Percentiles rank a stretch among this genome's conserved stretches.
Evolutionary conservation across 2,113 vertebrate species (phyloP).

Genomic region (Tenrec ecaudatus): DNA sequence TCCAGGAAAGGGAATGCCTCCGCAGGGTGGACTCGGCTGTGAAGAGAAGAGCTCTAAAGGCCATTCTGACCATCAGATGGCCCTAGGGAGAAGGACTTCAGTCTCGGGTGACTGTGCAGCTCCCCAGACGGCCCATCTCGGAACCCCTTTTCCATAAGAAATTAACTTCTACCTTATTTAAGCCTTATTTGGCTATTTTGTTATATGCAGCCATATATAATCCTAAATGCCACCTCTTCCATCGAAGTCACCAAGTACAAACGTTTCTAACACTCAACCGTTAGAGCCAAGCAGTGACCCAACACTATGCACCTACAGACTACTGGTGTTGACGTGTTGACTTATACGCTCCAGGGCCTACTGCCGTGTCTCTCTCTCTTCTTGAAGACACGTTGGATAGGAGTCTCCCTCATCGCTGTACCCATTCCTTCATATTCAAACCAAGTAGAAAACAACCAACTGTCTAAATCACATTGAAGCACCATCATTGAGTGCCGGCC

Average conservation of each 20-base stretch:
- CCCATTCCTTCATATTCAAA: not conserved
- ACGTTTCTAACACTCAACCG: not conserved
- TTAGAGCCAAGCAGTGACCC: not conserved
- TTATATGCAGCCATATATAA: not conserved
- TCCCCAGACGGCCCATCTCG: not conserved
- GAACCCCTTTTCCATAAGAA: not conserved
- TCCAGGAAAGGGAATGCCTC: slow-evolving; percentile 48
- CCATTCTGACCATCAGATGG: slow-evolving; percentile 6
- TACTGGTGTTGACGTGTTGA: not conserved
- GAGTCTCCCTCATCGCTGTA: not conserved
- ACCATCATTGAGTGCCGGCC: not conserved
- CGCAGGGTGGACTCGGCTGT: slow-evolving; percentile 47
- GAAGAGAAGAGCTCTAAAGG: slow-evolving; percentile 31
- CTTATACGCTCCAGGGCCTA: not conserved
- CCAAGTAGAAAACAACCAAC: not conserved
- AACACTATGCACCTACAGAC: no score
- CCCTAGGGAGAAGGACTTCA: not conserved
- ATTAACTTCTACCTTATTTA: not conserved
- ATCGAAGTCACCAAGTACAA: not conserved
- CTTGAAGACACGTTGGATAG: not conserved
- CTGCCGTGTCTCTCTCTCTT: not conserved
- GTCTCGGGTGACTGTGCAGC: not conserved
- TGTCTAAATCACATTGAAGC: not conserved
- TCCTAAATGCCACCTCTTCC: not conserved
- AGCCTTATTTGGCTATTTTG: not conserved